Conservation (phyloP, 2,113 vertebrate species). For the Chaetodon auriga region DNA sequence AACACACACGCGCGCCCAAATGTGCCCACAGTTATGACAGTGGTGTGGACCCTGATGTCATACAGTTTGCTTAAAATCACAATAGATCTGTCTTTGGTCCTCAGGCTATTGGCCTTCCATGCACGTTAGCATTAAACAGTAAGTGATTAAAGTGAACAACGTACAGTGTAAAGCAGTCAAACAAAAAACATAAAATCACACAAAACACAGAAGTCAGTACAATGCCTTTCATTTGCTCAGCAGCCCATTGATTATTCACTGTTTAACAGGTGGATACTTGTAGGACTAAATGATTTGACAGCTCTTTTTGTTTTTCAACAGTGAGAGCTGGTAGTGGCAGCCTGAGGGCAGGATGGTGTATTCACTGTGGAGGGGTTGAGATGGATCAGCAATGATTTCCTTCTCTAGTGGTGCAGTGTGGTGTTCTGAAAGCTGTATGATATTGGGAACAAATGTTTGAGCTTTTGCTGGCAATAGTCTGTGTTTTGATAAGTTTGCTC, state of each 20-base stretch:
- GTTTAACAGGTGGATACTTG: conserved; percentile 1
- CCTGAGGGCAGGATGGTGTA: conserved; percentile 10
- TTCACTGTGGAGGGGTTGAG: conserved; percentile 14
- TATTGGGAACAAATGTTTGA: neutral
- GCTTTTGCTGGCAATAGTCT: neutral
- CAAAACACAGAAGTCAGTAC: conserved; percentile 14
- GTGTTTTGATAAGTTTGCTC: conserved; percentile 1
- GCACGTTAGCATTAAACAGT: neutral
- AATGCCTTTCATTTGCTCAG: conserved; percentile 1
- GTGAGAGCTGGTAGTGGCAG: conserved; percentile 1
- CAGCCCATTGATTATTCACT: conserved; percentile 1
- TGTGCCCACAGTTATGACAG: neutral
- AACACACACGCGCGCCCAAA: neutral
- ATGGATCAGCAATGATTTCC: conserved; percentile 18
- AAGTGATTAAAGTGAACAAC: neutral
- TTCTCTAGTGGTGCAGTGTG: neutral
- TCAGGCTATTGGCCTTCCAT: neutral
- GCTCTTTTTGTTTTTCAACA: neutral
- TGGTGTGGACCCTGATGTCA: neutral
- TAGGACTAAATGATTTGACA: conserved; percentile 21
- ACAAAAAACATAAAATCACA: neutral
- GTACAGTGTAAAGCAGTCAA: neutral
- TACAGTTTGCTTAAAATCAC: neutral
- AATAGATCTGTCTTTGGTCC: neutral
- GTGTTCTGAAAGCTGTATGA: conserved; percentile 9